Percentiles rank a stretch among this genome's conserved stretches.
Conservation (phyloP, 2,888 invertebrate species). For the Brassicogethes aeneus region DNA sequence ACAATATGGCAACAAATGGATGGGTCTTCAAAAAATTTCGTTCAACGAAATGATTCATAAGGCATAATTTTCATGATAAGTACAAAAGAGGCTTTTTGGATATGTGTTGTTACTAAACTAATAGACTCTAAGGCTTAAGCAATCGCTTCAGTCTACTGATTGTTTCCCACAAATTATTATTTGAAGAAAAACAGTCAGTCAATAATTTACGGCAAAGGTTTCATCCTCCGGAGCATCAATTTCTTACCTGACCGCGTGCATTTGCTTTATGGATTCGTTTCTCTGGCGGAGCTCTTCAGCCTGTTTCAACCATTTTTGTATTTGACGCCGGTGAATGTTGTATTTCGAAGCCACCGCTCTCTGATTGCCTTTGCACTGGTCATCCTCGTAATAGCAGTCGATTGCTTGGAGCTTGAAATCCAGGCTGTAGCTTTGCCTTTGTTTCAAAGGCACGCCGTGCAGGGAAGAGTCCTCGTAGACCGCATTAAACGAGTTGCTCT, state of each 20-base stretch:
- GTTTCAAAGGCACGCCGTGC: conserved; percentile 26
- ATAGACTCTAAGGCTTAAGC: no score
- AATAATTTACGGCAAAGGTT: no score
- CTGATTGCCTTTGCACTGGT: conserved; percentile 42
- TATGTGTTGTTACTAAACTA: no score
- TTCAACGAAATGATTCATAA: no score
- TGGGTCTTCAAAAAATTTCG: no score
- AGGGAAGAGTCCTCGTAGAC: conserved; percentile 23
- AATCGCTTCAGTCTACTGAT: no score
- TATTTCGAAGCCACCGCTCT: conserved; percentile 42
- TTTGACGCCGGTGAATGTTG: conserved; percentile 42
- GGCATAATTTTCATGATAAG: no score
- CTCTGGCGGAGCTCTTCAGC: conserved; percentile 38
- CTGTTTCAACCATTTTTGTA: conserved; percentile 50
- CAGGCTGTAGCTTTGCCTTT: conserved; percentile 42
- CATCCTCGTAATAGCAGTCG: conserved; percentile 45
- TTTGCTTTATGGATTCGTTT: conserved; percentile 31
- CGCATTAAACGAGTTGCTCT: conserved; percentile 10
- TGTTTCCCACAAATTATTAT: no score
- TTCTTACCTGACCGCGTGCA: conserved; percentile 31
- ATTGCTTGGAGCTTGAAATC: conserved; percentile 48
- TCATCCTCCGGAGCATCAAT: not conserved
- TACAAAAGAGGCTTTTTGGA: not conserved
- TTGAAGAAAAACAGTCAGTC: no score
- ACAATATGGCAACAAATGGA: no score